A percentile compares a stretch with the other conserved stretches of the same genome.
Conservation (phyloP, 1,140 invertebrate genomes). For the Drosophila prosaltans region DNA sequence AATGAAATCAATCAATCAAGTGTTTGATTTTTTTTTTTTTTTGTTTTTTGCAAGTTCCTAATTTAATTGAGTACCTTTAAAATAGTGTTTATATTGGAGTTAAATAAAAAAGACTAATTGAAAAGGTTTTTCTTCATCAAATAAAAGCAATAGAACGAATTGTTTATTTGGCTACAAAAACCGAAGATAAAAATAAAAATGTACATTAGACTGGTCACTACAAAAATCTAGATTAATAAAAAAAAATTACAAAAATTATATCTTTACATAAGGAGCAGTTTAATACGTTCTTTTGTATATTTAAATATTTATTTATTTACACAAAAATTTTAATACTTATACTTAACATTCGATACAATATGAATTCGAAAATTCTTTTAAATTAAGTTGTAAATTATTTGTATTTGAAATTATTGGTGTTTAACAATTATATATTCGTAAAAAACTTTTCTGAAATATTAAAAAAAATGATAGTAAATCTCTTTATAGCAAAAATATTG, state of each 20-base stretch:
- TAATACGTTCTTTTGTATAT: too few species aligned
- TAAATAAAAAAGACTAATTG: constrained; percentile 75
- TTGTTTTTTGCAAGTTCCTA: constrained; percentile 15
- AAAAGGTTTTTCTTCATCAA: constrained; percentile 43
- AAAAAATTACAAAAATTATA: neutral
- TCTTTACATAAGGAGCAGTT: neutral
- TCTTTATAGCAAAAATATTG: neutral
- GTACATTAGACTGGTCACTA: constrained; percentile 5
- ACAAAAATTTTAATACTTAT: too few species aligned
- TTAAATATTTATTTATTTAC: too few species aligned
- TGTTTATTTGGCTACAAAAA: neutral
- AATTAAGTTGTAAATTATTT: too few species aligned
- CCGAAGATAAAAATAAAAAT: constrained; percentile 12
- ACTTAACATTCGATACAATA: too few species aligned
- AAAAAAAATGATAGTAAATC: too few species aligned
- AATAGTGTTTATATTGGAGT: constrained; percentile 74
- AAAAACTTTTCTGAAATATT: too few species aligned
- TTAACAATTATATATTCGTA: too few species aligned
- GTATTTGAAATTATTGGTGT: too few species aligned
- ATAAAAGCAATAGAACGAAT: constrained; percentile 42
- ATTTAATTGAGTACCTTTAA: constrained; percentile 56
- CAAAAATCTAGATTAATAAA: neutral
- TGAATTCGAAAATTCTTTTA: too few species aligned
- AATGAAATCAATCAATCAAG: constrained; percentile 3
- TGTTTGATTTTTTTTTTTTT: constrained; percentile 19